Evolutionary conservation across 2,113 vertebrate species (phyloP), one percentile per base, ranked within the genome.

Genomic region (Coptodon bakossiorum): DNA sequence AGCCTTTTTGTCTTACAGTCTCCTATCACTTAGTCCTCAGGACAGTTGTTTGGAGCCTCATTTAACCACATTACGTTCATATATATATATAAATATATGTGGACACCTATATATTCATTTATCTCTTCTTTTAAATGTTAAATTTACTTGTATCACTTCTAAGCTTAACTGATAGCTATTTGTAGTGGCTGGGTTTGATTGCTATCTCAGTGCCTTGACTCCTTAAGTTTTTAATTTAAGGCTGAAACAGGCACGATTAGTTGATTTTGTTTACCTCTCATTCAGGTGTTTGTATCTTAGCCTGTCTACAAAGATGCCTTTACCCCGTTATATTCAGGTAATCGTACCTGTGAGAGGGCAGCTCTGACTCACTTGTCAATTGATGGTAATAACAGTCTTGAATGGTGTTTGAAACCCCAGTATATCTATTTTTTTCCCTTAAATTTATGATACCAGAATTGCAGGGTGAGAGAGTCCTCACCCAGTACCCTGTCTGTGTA

Each of bases 171-270:
- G 89, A 89, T 83, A 53, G 57, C 38, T 82, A 4, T 86, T 88
- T 86, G 89, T 91, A 93, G 93, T 86, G 81, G 90, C 88, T 91
- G 89, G 86, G 88, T 92, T 92, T 79, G 85, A 89, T 81, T 53
- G 34, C 43, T 56, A 82, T 92, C 91, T 84, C 92, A 94, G 95
- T 96, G 95, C 95, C 95, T 96, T 96, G 86, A 90, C 82, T 93
- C 81, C 57, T 87, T 68, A 11, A 78, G 45, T 88, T 92, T 22
- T 40, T 68, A 85, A 83, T 84, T 53, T 29, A 81, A 87, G 84
- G 86, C 87, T 87, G 59, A 89, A 86, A 84, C 63, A 17, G 43
- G 86, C 87, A 71, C 14, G 73, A 59, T 93, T 87, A 83, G 90
- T 88, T 91, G 91, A 90, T 81, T 87, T 83, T 79, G 85, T 94